These are phyloP conservation scores for Pogoniulus pusillus DNA, from an alignment of 2,797 vertebrate genomes.

Conservation along the genomic window DNA sequence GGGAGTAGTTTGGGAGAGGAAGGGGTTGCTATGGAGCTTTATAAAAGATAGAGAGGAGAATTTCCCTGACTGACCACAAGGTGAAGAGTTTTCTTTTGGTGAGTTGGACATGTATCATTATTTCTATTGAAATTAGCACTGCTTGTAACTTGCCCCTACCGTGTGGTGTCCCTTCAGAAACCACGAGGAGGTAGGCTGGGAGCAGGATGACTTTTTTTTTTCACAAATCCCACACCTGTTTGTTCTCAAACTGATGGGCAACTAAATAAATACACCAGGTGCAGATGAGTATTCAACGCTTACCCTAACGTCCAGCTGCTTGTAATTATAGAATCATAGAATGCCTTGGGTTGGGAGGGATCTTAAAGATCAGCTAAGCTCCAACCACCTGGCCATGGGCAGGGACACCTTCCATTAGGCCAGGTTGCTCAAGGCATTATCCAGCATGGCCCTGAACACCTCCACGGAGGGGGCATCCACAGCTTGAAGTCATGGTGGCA, in stretches of 20 bases:
- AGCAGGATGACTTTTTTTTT: not conserved
- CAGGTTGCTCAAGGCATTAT: too few relatives aligned
- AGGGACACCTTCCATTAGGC: too few relatives aligned
- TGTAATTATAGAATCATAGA: not conserved
- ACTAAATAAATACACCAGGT: rapidly evolving
- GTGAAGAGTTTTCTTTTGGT: not conserved
- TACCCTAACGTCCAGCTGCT: not conserved
- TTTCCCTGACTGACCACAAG: not conserved
- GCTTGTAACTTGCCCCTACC: not conserved
- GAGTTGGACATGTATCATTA: not conserved
- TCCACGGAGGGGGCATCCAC: too few relatives aligned
- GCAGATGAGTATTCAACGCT: not conserved
- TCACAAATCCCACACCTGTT: not conserved
- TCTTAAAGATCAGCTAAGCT: too few relatives aligned
- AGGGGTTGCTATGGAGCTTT: not conserved
- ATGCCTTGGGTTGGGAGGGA: too few relatives aligned
- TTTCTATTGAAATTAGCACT: not conserved
- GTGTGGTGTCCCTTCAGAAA: not conserved
- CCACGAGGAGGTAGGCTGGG: not conserved
- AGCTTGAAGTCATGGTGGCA: not conserved
- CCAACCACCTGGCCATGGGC: too few relatives aligned
- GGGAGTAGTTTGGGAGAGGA: not conserved
- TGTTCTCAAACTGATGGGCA: not conserved
- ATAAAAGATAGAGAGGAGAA: not conserved
- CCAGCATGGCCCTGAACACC: too few relatives aligned